phyloP scores from a whole-genome alignment of 2,797 vertebrate genomes.

The Sebastes jordani region DNA sequence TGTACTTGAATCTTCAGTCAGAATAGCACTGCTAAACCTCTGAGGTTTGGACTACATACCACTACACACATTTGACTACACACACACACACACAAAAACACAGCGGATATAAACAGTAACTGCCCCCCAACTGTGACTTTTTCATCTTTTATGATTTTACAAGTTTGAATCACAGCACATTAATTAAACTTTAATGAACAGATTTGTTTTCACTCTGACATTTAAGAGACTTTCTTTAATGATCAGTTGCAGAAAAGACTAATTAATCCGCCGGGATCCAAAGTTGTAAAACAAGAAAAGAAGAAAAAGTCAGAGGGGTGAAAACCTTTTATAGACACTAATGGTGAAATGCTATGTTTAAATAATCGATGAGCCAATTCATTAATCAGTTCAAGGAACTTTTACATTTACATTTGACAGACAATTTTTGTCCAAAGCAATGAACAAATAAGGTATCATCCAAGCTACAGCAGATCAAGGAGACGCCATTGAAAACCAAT shows the following conservation, averaged over 20 bases:
- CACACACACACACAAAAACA: neutral
- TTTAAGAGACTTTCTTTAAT: constrained; percentile 22
- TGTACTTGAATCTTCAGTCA: neutral
- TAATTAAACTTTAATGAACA: constrained; percentile 32
- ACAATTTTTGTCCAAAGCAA: neutral
- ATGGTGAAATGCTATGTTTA: neutral
- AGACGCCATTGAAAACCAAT: neutral
- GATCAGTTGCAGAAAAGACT: neutral
- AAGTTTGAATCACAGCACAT: constrained; percentile 14
- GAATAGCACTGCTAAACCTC: neutral
- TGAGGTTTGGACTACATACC: neutral
- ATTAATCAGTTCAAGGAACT: neutral
- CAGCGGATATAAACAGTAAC: neutral
- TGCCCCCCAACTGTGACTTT: neutral
- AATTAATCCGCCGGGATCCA: constrained; percentile 23
- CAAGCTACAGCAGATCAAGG: neutral
- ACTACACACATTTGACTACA: neutral
- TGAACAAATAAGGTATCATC: accelerated
- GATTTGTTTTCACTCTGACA: constrained; percentile 27
- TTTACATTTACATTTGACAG: neutral
- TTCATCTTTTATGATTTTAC: constrained; percentile 19
- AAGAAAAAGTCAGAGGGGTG: neutral
- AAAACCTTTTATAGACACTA: neutral
- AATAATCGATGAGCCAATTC: neutral
- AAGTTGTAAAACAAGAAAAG: neutral